Evolutionary conservation across 2,888 invertebrate species (phyloP), one percentile per base, ranked within the genome.

Genomic region (Parapristionchus giblindavisi): DNA sequence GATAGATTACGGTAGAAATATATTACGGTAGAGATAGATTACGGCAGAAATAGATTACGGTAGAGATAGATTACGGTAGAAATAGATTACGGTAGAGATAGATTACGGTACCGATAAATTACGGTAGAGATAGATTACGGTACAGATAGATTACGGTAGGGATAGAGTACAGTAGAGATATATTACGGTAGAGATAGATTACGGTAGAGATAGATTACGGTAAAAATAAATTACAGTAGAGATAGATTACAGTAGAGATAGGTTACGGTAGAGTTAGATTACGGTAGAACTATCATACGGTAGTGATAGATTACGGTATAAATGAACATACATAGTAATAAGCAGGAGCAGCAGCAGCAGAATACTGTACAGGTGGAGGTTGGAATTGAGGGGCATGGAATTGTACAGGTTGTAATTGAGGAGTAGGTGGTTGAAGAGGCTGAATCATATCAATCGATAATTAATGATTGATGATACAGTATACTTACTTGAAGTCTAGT

Each of bases 281-380:
- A 43, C 43, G 43, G 43, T n/a, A n/a, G n/a, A n/a, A 43, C 43
- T 43, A 43, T 17, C 11, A 17, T 43, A 8, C 8, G 43, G 8
- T 14, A 17, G 11, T 21, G 58, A n/a, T 14, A 27, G 56, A 5
- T 11, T n/a, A 56, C 56, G 56, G 27, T n/a, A 56, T n/a, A 32
- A 32, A 27, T 29, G 3, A 17, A 48, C 68, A 52, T 36, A 68
- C 68, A 29, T 68, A 68, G 68, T 68, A 68, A 11, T 51, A 38
- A 24, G 66, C n/a, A 24, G 48, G 51, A 21, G 36, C 61, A 36
- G 52, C 52, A 24, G 48, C 34, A 21, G 36, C 61, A 36, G 52
- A 34, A 14, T 32, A 34, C 56, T 54, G 56, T n/a, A n/a, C n/a
- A 24, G 56, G 56, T n/a, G 56, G 56, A 0, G 68, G 68, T 3